phyloP scores from a whole-genome alignment of 2,113 vertebrate genomes.

The Murina feae region DNA sequence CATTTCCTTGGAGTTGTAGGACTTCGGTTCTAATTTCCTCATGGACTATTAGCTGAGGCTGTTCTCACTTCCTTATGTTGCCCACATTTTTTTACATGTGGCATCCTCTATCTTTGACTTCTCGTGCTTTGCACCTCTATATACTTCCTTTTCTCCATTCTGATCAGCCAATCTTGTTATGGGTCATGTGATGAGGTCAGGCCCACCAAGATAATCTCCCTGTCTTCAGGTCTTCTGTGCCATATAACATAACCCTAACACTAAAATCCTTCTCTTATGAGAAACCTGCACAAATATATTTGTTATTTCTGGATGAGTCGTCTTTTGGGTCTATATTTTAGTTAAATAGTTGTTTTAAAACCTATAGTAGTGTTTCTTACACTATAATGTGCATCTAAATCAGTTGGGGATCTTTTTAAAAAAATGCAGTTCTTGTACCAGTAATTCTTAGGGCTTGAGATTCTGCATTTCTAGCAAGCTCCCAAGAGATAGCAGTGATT shows the following conservation, averaged over 20 bases:
- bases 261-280: too few species aligned
- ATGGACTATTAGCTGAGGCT: background rate
- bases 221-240: background rate
- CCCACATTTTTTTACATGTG: background rate
- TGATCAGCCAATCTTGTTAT: background rate
- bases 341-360: too few species aligned
- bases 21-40: background rate
- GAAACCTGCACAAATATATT: too few species aligned
- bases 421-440: too few species aligned
- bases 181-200: background rate
- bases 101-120: background rate
- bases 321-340: too few species aligned
- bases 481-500: background rate
- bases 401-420: too few species aligned
- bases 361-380: too few species aligned
- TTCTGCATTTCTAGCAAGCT: too few species aligned
- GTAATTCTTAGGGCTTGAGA: too few species aligned
- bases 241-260: background rate
- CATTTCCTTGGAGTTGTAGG: background rate
- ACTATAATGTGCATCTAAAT: too few species aligned
- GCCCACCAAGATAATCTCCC: background rate
- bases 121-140: background rate
- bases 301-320: too few species aligned
- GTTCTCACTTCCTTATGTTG: background rate
- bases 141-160: constrained; percentile 20